phyloP scores from a whole-genome alignment of 2,888 invertebrate species.

The Morpho achilles region DNA sequence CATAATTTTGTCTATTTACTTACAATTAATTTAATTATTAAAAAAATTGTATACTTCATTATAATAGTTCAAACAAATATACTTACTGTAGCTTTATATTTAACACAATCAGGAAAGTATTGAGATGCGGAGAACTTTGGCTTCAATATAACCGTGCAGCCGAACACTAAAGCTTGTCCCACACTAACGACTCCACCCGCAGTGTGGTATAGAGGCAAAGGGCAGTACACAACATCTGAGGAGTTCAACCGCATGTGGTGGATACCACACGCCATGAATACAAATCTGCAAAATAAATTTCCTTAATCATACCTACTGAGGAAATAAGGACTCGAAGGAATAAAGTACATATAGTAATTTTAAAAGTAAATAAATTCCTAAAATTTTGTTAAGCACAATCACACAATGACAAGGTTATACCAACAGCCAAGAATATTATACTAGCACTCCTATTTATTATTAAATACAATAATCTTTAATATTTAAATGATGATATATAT shows the following conservation, averaged over 20 bases:
- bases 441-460: too few species aligned
- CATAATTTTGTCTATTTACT: too few species aligned
- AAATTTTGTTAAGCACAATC: too few species aligned
- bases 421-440: too few species aligned
- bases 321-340: too few species aligned
- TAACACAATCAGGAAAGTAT: constrained; percentile 95
- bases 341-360: too few species aligned
- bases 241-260: constrained; percentile 81
- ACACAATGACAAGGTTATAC: too few species aligned
- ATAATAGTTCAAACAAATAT: background rate
- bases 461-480: too few species aligned
- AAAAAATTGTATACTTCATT: background rate
- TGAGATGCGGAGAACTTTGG: constrained; percentile 96
- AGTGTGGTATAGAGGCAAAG: constrained; percentile 97
- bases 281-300: constrained; percentile 75
- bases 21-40: too few species aligned
- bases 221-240: constrained; percentile 91
- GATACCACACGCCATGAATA: constrained; percentile 87
- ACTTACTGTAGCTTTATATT: constrained; percentile 96
- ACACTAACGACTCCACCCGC: constrained; percentile 94
- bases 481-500: too few species aligned
- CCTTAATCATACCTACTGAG: too few species aligned
- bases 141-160: constrained; percentile 90
- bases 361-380: too few species aligned
- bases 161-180: constrained; percentile 88